Base-by-base conservation (phyloP, 2,888 invertebrate genomes). In the Crioceris asparagi region DNA sequence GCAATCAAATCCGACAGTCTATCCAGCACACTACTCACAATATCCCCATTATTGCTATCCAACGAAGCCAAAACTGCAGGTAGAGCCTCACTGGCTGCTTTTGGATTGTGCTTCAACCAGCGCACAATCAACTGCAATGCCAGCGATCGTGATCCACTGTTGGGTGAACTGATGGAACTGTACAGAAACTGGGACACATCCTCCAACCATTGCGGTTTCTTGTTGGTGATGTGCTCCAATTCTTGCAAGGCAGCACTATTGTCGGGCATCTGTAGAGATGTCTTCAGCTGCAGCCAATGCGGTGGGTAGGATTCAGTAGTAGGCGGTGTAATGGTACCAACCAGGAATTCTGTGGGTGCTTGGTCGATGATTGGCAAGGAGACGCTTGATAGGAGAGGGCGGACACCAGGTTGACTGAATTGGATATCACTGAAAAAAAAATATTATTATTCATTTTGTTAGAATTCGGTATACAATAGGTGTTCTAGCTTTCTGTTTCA, bases 1-100 rank as follows among this genome's bases (percentile, higher is more conserved):
- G 86, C 71, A 35, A 83, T 72, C 45, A 92, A 77, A 53, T 91
- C 91, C 0, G 90, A 81, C 32, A 94, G 68, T 59, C 79, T 78
- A 46, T 87, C 87, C 30, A 93, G 69, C 17, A 84, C 80, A 1
- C 83, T 77, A 48, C 75, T 74, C 0, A 85, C 77, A 25, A 93
- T 74, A 44, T 87, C 86, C 0, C 85, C 79, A 57, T 85, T 79
- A 29, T 74, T 70, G 43, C 81, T 82, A 48, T 87, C 80, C 38
- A 94, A 68, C 57, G 91, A 88, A 50, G 83, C 78, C 38, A 91
- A 71, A 54, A 86, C 80, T 0, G 83, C 77, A 29, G 82, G 77
- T 2, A 91, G 68, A 45, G 85, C 84, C 36, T 71, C 71, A 12
- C 70, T 63, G 40, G 74, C 72, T 3, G 57, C 55, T 38, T 54